Percentiles rank a stretch among this genome's conserved stretches.
Evolutionary conservation across 2,888 invertebrate species (phyloP).

Genomic region (Dryadula phaetusa): DNA sequence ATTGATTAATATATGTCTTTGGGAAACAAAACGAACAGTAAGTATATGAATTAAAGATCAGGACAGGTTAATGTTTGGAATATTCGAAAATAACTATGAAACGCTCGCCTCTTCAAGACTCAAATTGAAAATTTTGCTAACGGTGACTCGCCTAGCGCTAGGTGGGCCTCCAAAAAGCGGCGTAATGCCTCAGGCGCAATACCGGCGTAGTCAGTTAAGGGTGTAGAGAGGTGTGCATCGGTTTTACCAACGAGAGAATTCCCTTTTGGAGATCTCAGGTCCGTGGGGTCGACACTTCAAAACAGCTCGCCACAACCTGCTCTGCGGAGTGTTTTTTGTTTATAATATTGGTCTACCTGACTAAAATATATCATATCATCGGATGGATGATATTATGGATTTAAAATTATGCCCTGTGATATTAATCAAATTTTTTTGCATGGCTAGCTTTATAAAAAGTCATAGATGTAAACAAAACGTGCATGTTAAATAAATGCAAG

Average conservation of each 20-base stretch:
- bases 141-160: background rate
- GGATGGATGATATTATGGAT: too few species aligned
- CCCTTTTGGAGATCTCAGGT: background rate
- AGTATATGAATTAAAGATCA: background rate
- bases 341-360: background rate
- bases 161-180: background rate
- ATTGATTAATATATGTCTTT: background rate
- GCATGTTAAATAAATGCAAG: background rate
- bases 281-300: background rate
- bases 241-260: slow-evolving; percentile 2
- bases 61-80: background rate
- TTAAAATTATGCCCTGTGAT: too few species aligned
- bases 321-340: background rate
- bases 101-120: background rate
- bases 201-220: background rate
- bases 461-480: background rate
- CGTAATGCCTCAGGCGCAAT: background rate
- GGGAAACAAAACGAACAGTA: background rate
- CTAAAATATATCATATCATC: too few species aligned
- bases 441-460: background rate
- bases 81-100: background rate
- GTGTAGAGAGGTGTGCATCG: slow-evolving; percentile 6
- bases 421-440: too few species aligned
- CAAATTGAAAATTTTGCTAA: background rate
- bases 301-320: slow-evolving; percentile 8